Evolutionary conservation across 2,113 vertebrate genomes (phyloP).

Genomic region (Labeo rohita): DNA sequence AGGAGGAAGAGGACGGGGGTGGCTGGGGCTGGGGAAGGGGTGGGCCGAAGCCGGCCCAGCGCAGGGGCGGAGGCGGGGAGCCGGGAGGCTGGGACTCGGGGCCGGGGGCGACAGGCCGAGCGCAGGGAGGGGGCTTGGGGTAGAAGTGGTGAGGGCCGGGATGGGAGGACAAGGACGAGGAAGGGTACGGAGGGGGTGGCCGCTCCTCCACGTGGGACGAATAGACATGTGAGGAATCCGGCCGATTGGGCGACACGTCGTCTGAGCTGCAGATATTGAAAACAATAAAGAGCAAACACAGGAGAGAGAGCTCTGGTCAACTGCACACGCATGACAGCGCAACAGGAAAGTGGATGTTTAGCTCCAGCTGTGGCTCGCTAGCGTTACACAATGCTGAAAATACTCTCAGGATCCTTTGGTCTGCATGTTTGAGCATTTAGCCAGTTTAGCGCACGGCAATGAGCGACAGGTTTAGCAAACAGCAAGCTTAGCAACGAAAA

Average conservation of each 20-base stretch:
- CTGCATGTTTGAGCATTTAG: slow-evolving; percentile 46
- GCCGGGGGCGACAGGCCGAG: slow-evolving; percentile 77
- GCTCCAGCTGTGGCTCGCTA: slow-evolving; percentile 47
- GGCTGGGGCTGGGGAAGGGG: slow-evolving; percentile 73
- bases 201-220: slow-evolving; percentile 78
- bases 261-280: slow-evolving; percentile 84
- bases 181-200: slow-evolving; percentile 76
- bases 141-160: slow-evolving; percentile 72
- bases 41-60: slow-evolving; percentile 79
- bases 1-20: slow-evolving; percentile 74
- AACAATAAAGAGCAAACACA: slow-evolving; percentile 75
- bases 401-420: slow-evolving; percentile 54
- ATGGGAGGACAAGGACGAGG: slow-evolving; percentile 61
- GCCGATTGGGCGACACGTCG: slow-evolving; percentile 81
- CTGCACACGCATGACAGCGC: slow-evolving; percentile 69
- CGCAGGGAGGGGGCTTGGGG: slow-evolving; percentile 75
- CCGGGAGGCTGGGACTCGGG: slow-evolving; percentile 77
- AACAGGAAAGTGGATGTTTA: slow-evolving; percentile 55
- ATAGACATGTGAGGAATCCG: slow-evolving; percentile 81
- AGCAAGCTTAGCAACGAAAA: slow-evolving; percentile 67
- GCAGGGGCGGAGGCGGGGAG: slow-evolving; percentile 73
- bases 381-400: slow-evolving; percentile 24
- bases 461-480: slow-evolving; percentile 66
- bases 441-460: slow-evolving; percentile 55
- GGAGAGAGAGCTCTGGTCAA: slow-evolving; percentile 74